These are phyloP conservation scores for Sigmodon hispidus DNA, from an alignment of 2,113 vertebrate genomes.

Conservation along the genomic window DNA sequence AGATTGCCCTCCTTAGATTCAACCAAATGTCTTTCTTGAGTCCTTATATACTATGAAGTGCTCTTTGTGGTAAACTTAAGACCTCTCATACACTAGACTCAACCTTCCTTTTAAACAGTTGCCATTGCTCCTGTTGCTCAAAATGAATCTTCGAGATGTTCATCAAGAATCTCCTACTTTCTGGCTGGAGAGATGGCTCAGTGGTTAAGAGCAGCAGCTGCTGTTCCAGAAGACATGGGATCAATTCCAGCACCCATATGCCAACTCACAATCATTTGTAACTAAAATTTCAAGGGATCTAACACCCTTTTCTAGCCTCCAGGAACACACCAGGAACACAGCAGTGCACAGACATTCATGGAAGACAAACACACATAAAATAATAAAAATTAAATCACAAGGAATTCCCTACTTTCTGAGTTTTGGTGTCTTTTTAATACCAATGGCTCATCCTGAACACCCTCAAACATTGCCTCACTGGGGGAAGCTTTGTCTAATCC, in stretches of 20 bases:
- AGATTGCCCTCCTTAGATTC: not conserved
- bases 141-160: not conserved
- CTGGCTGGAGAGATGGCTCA: not conserved
- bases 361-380: not conserved
- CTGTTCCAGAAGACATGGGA: not conserved
- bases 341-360: not conserved
- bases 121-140: not conserved
- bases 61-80: not conserved
- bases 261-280: not conserved
- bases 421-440: not conserved
- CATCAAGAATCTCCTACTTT: not conserved
- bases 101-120: not conserved
- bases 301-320: not conserved
- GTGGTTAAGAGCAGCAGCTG: not conserved
- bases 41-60: not conserved
- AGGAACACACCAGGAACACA: not conserved
- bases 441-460: slow-evolving; percentile 2
- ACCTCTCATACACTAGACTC: not conserved
- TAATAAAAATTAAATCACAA: not conserved
- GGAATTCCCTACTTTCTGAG: not conserved
- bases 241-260: not conserved
- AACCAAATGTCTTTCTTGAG: not conserved
- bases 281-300: not conserved
- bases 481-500: not conserved
- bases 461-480: not conserved